Evolutionary conservation across 1,140 invertebrate genomes (phyloP).

Genomic region (Cardiocondyla obscurior): DNA sequence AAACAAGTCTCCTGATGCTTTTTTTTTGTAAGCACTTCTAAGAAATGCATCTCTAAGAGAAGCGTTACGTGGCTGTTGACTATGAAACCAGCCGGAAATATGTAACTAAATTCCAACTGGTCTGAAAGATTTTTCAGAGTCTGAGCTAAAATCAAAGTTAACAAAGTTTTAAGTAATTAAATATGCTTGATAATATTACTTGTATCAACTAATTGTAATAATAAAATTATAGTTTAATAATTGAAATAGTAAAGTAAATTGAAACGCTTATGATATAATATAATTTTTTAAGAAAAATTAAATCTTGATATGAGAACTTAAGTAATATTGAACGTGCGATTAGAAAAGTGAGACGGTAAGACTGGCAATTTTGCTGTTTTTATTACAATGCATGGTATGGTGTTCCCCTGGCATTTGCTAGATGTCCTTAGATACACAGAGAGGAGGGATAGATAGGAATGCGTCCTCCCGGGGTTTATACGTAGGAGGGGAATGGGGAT

Average conservation of each 20-base stretch:
- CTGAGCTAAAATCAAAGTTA: background rate
- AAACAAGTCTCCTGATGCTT: too few relatives aligned
- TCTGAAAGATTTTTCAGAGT: background rate
- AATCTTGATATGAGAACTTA: background rate
- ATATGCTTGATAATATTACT: background rate
- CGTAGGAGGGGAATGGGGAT: background rate
- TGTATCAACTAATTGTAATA: background rate
- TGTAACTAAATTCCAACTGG: too few relatives aligned
- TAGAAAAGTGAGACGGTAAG: background rate
- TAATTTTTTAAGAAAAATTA: background rate
- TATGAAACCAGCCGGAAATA: too few relatives aligned
- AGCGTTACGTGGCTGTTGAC: too few relatives aligned
- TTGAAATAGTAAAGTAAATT: background rate
- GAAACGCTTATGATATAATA: background rate
- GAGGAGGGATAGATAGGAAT: conserved; percentile 24
- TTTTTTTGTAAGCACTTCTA: too few relatives aligned
- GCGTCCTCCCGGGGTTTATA: conserved; percentile 21
- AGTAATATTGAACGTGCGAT: background rate
- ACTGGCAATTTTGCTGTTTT: background rate
- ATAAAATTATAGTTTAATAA: too few relatives aligned
- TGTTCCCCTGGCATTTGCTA: conserved; percentile 23
- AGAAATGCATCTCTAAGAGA: too few relatives aligned
- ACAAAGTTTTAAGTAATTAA: background rate
- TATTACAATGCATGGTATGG: conserved; percentile 35
- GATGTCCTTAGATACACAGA: conserved; percentile 29